Base-by-base conservation (phyloP, 2,888 invertebrate genomes). In the Erynnis tages region DNA sequence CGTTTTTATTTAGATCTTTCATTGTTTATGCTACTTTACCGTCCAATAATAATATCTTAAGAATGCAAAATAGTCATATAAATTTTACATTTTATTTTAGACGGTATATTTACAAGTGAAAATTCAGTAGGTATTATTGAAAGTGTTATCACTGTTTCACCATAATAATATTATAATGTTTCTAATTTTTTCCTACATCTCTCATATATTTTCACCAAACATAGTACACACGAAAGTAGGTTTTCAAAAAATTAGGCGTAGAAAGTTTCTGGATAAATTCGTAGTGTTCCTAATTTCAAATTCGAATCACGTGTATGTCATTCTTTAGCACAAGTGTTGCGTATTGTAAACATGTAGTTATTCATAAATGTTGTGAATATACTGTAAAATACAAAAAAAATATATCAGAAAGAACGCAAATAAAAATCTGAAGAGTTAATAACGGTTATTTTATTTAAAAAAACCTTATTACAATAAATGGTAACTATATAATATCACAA, bases 321-420 rank as follows among this genome's bases (percentile, higher is more conserved):
- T 21, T 30, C 45, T 46, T 27, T 40, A 62, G 65, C 68, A 65
- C 67, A 67, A 63, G 54, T 58, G 53, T 54, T 59, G 57, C 66
- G 68, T 73, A 70, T 63, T 71, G 70, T 54, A 49, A 60, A 63
- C 60, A 61, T 70, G 67, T 65, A 62, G 62, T 60, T 61, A 54
- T 58, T 45, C 34, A 30, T 81, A 82, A 35, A 76, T 63, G 74
- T 73, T 83, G 80, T 82, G 75, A 76, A 79, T 73, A 76, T 69
- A 62, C 55, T 67, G 65, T 69, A 73, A 69, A 72, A 55, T 60
- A 59, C 58, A 52, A 59, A 67, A 64, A 67, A 67, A 64, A 60
- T 46, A 60, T 61, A 66, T 63, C 58, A 63, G 61, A 67, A 65
- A 63, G 66, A 62, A 62, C 66, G 59, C 60, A 66, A 73, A 75